Evolutionary conservation across 2,113 vertebrate genomes (phyloP).

Genomic region (Origma solitaria): DNA sequence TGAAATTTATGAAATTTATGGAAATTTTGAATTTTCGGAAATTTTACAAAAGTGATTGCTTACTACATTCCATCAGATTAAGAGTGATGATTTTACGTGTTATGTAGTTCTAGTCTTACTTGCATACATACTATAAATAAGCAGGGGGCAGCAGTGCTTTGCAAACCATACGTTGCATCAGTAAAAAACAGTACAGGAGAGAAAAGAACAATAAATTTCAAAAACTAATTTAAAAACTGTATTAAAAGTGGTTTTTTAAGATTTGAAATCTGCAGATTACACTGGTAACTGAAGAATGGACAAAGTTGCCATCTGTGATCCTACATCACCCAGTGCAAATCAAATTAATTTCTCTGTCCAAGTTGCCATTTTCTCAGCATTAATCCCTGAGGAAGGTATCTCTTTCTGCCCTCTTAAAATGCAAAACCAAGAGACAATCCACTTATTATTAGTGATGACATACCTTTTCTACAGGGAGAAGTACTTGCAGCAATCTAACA

Average conservation of each 20-base stretch:
- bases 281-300: background rate
- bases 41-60: background rate
- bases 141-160: constrained; percentile 66
- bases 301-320: background rate
- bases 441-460: background rate
- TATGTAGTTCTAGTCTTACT: background rate
- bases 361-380: background rate
- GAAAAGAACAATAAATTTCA: background rate
- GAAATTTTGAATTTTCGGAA: too few species aligned
- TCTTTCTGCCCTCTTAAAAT: background rate
- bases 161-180: background rate
- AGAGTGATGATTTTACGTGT: background rate
- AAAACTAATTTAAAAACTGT: background rate
- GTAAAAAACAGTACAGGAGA: background rate
- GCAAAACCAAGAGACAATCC: background rate
- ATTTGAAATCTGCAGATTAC: background rate
- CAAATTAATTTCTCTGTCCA: background rate
- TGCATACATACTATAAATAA: background rate
- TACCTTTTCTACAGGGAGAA: constrained; percentile 95
- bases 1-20: too few species aligned
- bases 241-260: background rate
- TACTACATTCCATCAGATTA: background rate
- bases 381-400: background rate
- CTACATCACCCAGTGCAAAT: background rate
- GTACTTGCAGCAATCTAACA: constrained; percentile 82